A percentile compares a stretch with the other conserved stretches of the same genome.
These are phyloP conservation scores for Corvus cornix DNA, from an alignment of 2,113 vertebrate genomes.

Conservation along the genomic window DNA sequence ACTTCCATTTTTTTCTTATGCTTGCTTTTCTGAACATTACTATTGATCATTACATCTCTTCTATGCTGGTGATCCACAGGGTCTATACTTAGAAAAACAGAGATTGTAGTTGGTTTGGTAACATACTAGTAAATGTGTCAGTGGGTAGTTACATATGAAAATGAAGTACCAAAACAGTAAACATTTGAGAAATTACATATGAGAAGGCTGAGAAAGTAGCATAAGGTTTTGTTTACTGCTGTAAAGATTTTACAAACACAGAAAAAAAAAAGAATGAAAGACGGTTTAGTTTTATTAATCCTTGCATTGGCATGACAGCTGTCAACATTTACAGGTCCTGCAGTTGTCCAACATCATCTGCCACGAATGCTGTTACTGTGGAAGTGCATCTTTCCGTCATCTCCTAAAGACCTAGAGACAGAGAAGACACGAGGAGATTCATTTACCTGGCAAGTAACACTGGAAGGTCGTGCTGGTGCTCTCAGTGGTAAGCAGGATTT, in stretches of 20 bases:
- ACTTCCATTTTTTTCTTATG: not conserved
- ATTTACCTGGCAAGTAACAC: constrained; percentile 94
- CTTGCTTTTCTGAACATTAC: not conserved
- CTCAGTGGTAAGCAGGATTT: constrained; percentile 82
- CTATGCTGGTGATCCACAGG: not conserved
- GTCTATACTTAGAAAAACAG: not conserved
- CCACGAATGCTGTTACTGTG: constrained; percentile 85
- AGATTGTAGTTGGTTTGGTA: not conserved
- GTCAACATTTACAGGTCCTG: constrained; percentile 77
- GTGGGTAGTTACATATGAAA: not conserved
- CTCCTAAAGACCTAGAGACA: constrained; percentile 85
- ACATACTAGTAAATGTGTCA: not conserved
- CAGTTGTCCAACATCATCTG: constrained; percentile 85
- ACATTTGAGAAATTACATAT: not conserved
- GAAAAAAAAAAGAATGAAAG: not conserved
- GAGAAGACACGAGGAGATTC: constrained; percentile 89
- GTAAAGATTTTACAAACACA: not conserved
- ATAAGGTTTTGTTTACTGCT: not conserved
- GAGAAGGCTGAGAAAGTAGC: not conserved
- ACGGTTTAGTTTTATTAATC: not conserved
- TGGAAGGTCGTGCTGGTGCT: constrained; percentile 92
- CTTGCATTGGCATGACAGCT: not conserved
- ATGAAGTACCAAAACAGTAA: not conserved
- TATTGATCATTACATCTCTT: not conserved
- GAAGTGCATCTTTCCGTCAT: constrained; percentile 88